Evolutionary conservation across 2,797 vertebrate species (phyloP).

Genomic region (Gallirallus australis): DNA sequence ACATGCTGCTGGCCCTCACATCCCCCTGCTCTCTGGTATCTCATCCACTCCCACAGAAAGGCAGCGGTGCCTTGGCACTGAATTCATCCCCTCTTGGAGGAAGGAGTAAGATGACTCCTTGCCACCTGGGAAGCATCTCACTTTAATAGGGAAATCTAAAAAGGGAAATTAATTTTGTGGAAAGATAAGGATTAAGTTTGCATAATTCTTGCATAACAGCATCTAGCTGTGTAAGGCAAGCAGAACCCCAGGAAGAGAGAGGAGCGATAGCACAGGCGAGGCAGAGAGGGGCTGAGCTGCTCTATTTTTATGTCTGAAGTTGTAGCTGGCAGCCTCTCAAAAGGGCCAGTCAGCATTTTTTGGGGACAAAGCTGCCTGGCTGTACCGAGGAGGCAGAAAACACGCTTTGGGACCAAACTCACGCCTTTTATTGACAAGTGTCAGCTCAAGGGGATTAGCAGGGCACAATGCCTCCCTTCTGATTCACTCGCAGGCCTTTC

Average conservation of each 20-base stretch:
- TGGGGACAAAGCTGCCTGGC: background rate
- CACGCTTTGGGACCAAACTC: background rate
- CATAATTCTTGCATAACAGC: background rate
- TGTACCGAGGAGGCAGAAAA: background rate
- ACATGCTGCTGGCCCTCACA: fast-evolving
- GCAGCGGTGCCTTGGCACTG: fast-evolving
- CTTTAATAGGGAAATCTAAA: background rate
- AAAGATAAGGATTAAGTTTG: background rate
- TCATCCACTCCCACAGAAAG: background rate
- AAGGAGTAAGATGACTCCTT: background rate
- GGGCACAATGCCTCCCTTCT: background rate
- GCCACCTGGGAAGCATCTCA: background rate
- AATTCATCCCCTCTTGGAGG: background rate
- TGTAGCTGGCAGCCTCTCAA: background rate
- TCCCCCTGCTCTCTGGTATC: background rate
- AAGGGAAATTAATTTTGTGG: background rate
- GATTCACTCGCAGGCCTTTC: background rate
- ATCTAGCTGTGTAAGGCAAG: background rate
- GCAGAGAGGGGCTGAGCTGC: fast-evolving
- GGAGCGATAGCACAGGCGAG: fast-evolving
- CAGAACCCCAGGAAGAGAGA: background rate
- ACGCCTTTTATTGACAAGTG: background rate
- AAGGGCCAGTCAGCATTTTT: background rate
- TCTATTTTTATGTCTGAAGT: background rate
- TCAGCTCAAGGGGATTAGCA: background rate